Base-by-base conservation (phyloP, 92 coral and sea anemone species). In the Epizoanthus illoricatus region DNA sequence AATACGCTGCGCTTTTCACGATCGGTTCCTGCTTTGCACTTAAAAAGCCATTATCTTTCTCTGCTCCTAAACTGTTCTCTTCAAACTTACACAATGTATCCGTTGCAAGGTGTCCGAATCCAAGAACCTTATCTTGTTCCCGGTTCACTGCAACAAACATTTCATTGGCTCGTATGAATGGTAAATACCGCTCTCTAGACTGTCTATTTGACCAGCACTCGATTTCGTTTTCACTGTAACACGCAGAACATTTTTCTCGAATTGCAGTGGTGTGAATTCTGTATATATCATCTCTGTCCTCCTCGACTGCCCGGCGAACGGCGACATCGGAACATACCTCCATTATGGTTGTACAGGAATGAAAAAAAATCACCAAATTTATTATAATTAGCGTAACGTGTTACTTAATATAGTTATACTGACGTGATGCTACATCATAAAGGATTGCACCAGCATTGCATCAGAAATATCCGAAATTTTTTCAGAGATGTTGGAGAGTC, bases 41-140 rank as follows among this genome's bases (percentile, higher is more conserved):
- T 20, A 13, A 5, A 24, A 75, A 11, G 18, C 47, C 42, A 63
- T 4, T 39, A 17, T 65, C 9, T 65, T 84, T 5, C 28, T 74
- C 59, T 33, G 49, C 55, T 11, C 45, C 86, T 68, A 74, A 40
- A 71, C 41, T 24, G 7, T 59, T 60, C 39, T 42, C 59, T 79
- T 36, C 28, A 64, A 17, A 3, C 45, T 36, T 47, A 36, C 64
- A 19, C 65, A 74, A 66, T 15, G 73, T 82, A 70, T 40, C 43
- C 61, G 54, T 3, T 3, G 68, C 55, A 54, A 92, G 85, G 63
- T 94, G 98, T 10, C 91, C 95, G 87, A 94, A 94, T 4, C 94
- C 98, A n/a, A 86, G 54, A 65, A 92, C 81, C 2, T 36, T 64
- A 5, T 86, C 80, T 9, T 19, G 69, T 5, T 54, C 80, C 0